Base-by-base conservation (phyloP, 92 coral and sea anemone genomes). In the Phenganax subtilis region DNA sequence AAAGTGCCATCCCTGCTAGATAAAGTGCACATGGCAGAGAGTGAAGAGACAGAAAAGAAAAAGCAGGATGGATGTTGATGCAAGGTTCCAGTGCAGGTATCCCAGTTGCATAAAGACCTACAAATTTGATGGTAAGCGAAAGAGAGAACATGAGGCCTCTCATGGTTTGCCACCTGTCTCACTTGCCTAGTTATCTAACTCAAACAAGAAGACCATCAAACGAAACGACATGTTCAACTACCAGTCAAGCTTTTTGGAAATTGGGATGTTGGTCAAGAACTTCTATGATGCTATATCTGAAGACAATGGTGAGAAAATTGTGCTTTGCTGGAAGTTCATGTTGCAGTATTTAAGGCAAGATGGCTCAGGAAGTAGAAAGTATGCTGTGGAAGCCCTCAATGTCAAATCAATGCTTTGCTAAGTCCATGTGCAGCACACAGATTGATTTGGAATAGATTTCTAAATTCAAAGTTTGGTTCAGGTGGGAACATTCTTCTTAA, bases 1-100 rank as follows among this genome's bases (percentile, higher is more conserved):
- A 82, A 75, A 76, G 63, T 72, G 72, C 68, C 71, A 37, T 72
- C 31, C 27, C 57, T 80, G 7, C n/a, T 80, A 51, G 75, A 66
- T 15, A 72, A 80, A 28, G 60, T 80, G 68, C 75, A 80, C 71
- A 15, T 25, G 75, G 72, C 57, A 44, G 66, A 80, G 51, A 53
- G 17, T 54, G 71, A 71, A 51, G 84, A 80, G 44, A 51, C n/a
- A 66, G 61, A 58, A 30, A 31, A 60, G 75, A 63, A 70, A 71
- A 64, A 16, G 37, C 9, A 44, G 5, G 76, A 29, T 47, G 5
- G 76, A 29, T 47, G 55, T 14, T 6, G 76, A 71, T 53, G 8
- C 55, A 20, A 9, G 76, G 51, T 71, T 71, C 57, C 31, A 71
- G 76, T 71, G 76, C 76, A 71, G 55, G 20, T 71, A 30, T 29